phyloP scores from a whole-genome alignment of 30 jellyfish, hydroid and myxozoan species.

The Rhopilema esculentum region DNA sequence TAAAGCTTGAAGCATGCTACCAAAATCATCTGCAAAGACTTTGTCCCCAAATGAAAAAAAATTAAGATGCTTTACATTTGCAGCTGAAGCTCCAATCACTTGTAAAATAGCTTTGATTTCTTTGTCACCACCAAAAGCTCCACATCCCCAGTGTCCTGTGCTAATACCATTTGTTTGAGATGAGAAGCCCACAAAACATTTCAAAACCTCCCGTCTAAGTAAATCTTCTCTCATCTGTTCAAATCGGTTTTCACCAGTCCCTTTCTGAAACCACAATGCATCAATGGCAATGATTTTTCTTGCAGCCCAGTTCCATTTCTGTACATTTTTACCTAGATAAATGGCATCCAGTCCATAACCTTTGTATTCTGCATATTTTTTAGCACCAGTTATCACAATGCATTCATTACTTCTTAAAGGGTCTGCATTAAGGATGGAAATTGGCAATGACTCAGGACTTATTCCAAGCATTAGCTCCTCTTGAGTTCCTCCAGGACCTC shows the following conservation, averaged over 20 bases:
- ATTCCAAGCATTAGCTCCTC: constrained; percentile 33
- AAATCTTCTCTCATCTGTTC: constrained; percentile 15
- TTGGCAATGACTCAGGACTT: constrained; percentile 31
- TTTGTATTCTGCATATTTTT: constrained; percentile 10
- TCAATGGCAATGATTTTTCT: constrained; percentile 40
- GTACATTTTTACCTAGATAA: neutral
- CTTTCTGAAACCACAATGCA: constrained; percentile 9
- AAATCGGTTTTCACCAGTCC: constrained; percentile 35
- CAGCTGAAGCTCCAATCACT: constrained; percentile 30
- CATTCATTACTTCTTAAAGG: constrained; percentile 17
- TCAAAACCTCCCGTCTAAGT: constrained; percentile 6
- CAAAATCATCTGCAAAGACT: constrained; percentile 11
- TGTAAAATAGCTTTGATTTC: constrained; percentile 33
- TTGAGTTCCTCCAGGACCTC: constrained; percentile 47
- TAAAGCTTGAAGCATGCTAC: constrained; percentile 2
- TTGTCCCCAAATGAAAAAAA: constrained; percentile 31
- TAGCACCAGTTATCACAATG: constrained; percentile 28
- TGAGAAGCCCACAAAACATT: constrained; percentile 7
- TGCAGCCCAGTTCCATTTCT: constrained; percentile 23
- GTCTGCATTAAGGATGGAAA: constrained; percentile 21
- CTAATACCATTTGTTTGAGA: constrained; percentile 1
- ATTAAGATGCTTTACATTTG: neutral
- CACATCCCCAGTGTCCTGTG: constrained; percentile 61
- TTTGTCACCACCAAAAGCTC: constrained; percentile 57
- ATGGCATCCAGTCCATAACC: constrained; percentile 32